Evolutionary conservation across 2,113 vertebrate genomes (phyloP), one percentile per base, ranked within the genome.

Genomic region (Phylloscopus trochilus): DNA sequence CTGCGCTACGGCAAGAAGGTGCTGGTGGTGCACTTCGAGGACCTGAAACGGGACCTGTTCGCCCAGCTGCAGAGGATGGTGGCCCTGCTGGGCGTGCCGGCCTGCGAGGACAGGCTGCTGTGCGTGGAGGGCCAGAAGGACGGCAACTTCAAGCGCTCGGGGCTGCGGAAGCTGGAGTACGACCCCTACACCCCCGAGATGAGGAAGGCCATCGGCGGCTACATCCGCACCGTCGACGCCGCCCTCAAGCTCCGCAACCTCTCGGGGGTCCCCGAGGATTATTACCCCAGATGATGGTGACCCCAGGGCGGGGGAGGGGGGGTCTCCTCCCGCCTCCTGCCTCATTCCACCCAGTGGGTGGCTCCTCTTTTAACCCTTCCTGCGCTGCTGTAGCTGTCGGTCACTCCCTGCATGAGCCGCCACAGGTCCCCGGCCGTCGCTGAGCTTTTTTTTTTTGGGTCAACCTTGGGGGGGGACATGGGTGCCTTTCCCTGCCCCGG

Each of bases 101-200:
- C 98, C 63, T 97, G 98, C 4, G 98, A 99, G 97, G 99, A 99
- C 94, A 97, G 99, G 44, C 98, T 99, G 81, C 98, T 99, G 33
- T 99, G 99, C 4, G 99, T 99, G 9, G 99, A 99, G 96, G 98
- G 99, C 7, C 99, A 99, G 96, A 99, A 99, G 94, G 99, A 99
- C 0, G 99, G 99, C 35, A 99, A 99, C 97, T 99, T 99, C 90
- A 99, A 99, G 92, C 98, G 99, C 8, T 99, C 99, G 0, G 99
- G 99, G 31, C 97, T 99, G 22, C 95, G 99, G 12, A 99, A 99
- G 43, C 96, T 99, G 18, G 99, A 99, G 90, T 99, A 98, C 1
- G 98, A 99, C 96, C 99, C 99, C 2, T 99, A 99, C 95, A 99
- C 99, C 0, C 90, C 97, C 0, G 98, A 99, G 92, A 99, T 99